A percentile compares a stretch with the other conserved stretches of the same genome.
Evolutionary conservation across 2,113 vertebrate species (phyloP).

Genomic region (Eleginops maclovinus): DNA sequence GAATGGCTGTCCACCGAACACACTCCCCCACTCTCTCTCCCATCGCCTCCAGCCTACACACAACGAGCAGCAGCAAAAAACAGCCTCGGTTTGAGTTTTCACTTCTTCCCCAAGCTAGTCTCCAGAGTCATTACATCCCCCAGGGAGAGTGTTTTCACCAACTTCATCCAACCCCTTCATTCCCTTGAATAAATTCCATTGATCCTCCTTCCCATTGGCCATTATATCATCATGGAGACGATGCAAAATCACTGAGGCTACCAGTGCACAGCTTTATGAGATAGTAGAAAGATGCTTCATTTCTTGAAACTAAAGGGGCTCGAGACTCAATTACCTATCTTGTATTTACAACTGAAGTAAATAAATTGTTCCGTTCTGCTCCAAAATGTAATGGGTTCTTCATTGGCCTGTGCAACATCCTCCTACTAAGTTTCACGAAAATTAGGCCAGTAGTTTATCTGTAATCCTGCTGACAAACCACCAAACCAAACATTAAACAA

Average conservation of each 20-base stretch:
- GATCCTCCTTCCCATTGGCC: not conserved
- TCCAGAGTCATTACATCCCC: constrained; percentile 5
- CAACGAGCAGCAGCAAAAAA: constrained; percentile 40
- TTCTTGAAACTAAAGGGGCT: too few relatives aligned
- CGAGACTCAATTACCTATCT: too few relatives aligned
- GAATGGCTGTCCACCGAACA: constrained; percentile 75
- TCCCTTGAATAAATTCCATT: not conserved
- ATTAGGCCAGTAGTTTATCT: too few relatives aligned
- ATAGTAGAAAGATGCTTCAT: too few relatives aligned
- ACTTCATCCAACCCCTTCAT: constrained; percentile 1
- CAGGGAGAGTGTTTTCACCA: not conserved
- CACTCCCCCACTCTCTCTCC: constrained; percentile 38
- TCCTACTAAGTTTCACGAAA: too few relatives aligned
- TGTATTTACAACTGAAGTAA: too few relatives aligned
- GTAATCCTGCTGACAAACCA: too few relatives aligned
- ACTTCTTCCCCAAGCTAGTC: constrained; percentile 13
- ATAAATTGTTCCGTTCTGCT: too few relatives aligned
- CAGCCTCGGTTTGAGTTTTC: constrained; percentile 17
- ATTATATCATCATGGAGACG: not conserved
- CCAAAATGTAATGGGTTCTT: too few relatives aligned
- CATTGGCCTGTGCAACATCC: too few relatives aligned
- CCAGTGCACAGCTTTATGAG: too few relatives aligned
- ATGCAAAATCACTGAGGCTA: not conserved
- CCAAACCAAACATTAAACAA: too few relatives aligned
- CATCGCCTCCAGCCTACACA: constrained; percentile 35